Evolutionary conservation across 2,888 invertebrate species (phyloP).

Genomic region (Plebejus anna): DNA sequence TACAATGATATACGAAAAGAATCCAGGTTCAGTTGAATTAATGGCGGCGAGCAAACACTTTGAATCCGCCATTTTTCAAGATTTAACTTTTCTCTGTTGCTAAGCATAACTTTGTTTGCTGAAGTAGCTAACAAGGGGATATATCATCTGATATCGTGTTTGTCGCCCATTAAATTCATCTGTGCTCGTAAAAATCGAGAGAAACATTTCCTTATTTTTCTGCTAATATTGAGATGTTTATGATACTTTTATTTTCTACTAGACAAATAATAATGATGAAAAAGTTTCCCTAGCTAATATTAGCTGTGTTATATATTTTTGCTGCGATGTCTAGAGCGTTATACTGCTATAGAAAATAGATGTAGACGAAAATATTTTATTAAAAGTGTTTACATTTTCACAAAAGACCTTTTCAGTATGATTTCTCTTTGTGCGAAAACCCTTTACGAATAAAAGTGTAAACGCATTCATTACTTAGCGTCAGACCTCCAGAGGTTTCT

Average conservation of each 20-base stretch:
- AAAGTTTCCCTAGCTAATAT: background rate
- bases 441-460: slow-evolving; percentile 19
- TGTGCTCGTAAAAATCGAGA: background rate
- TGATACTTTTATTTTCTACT: background rate
- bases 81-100: slow-evolving; percentile 23
- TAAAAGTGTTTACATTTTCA: slow-evolving; percentile 5
- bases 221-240: background rate
- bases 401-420: slow-evolving; percentile 9
- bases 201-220: slow-evolving; percentile 1
- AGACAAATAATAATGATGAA: background rate
- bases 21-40: slow-evolving; percentile 12
- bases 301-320: background rate
- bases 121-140: slow-evolving; percentile 18
- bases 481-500: slow-evolving; percentile 15
- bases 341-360: background rate
- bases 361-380: background rate
- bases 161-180: slow-evolving; percentile 17
- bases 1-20: background rate
- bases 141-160: slow-evolving; percentile 14
- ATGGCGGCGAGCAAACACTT: slow-evolving; percentile 16
- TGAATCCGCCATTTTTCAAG: slow-evolving; percentile 20
- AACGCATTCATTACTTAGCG: slow-evolving; percentile 27
- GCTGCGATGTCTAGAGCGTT: background rate
- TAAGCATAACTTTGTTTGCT: slow-evolving; percentile 24
- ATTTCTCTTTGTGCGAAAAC: slow-evolving; percentile 16